Conservation (phyloP, 2,113 vertebrate species). For the Brachyhypopomus gauderio region DNA sequence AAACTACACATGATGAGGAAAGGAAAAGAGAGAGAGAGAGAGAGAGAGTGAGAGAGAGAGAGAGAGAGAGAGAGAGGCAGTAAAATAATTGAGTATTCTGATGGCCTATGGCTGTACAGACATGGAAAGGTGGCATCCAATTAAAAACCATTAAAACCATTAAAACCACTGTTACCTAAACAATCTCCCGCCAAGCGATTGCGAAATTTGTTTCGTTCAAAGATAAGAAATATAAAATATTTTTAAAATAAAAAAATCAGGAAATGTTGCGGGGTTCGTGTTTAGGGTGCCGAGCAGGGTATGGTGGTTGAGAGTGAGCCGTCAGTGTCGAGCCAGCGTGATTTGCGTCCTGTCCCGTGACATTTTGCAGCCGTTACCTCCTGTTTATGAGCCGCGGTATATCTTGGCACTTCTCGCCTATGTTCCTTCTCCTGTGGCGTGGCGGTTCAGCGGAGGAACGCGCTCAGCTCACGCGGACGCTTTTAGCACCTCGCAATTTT, state of each 20-base stretch:
- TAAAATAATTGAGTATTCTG: no score
- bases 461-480: neutral
- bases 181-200: no score
- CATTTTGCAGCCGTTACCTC: constrained; percentile 43
- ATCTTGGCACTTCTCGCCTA: constrained; percentile 20
- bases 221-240: no score
- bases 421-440: constrained; percentile 22
- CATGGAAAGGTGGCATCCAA: no score
- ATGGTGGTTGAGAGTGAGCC: neutral
- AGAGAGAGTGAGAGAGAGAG: neutral
- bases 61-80: no score
- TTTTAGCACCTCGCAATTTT: constrained; percentile 27
- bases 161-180: no score
- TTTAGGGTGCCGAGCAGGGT: neutral
- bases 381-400: constrained; percentile 37
- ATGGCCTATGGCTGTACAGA: no score
- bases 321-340: constrained; percentile 1
- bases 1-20: neutral
- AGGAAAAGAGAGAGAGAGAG: neutral
- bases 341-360: constrained; percentile 30
- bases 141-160: no score
- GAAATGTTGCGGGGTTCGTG: neutral
- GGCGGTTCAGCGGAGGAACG: neutral
- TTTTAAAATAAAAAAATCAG: no score
- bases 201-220: no score